These are phyloP conservation scores for Muscicapa adusta DNA, from an alignment of 2,113 vertebrate species.

Conservation along the genomic window DNA sequence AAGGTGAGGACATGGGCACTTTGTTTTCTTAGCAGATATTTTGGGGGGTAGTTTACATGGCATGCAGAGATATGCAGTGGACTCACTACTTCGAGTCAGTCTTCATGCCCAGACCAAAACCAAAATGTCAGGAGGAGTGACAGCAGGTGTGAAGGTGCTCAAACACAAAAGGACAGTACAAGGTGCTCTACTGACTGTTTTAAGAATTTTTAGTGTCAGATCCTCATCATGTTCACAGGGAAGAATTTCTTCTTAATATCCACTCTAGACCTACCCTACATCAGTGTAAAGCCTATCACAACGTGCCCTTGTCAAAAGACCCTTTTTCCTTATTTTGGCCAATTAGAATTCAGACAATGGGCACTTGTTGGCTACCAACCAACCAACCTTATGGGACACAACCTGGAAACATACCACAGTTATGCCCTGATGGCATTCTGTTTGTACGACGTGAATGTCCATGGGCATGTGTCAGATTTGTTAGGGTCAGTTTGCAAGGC, in stretches of 20 bases:
- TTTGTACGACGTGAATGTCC: accelerated
- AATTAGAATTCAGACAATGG: background rate
- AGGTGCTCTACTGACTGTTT: background rate
- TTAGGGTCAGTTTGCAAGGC: background rate
- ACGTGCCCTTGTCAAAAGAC: background rate
- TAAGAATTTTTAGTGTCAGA: background rate
- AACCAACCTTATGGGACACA: background rate
- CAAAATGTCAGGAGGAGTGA: background rate
- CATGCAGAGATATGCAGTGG: accelerated
- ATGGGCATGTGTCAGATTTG: accelerated
- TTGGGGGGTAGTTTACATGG: background rate
- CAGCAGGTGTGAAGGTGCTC: background rate
- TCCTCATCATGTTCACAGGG: background rate
- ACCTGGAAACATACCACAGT: background rate
- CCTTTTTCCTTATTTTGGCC: background rate
- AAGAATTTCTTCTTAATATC: background rate
- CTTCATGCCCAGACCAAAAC: background rate
- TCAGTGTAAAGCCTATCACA: background rate
- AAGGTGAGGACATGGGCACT: accelerated
- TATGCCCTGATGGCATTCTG: background rate
- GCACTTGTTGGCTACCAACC: background rate
- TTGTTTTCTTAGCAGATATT: background rate
- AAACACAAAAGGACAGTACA: background rate
- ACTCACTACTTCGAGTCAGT: background rate
- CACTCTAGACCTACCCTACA: background rate